phyloP scores from a whole-genome alignment of 2,888 invertebrate genomes.

The Saturnia japonica region DNA sequence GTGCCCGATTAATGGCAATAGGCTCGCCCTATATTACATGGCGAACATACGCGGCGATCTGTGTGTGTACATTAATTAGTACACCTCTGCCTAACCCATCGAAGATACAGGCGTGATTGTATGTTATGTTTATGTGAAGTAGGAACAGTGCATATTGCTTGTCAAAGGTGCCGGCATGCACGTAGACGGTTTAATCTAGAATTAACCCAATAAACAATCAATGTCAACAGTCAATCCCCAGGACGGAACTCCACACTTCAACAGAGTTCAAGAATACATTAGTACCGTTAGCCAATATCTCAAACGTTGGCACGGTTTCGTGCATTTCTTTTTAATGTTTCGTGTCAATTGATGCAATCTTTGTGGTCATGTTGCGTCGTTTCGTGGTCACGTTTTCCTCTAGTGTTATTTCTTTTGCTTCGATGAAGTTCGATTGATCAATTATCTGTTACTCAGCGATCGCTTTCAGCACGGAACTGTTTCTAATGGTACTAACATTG shows the following conservation, averaged over 20 bases:
- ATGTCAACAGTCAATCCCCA: constrained; percentile 13
- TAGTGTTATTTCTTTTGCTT: neutral
- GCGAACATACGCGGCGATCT: no score
- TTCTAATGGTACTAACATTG: neutral
- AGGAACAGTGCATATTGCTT: neutral
- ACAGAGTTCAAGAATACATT: constrained; percentile 10
- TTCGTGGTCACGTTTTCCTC: neutral
- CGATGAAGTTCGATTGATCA: neutral
- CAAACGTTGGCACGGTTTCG: constrained; percentile 7
- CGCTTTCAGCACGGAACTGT: neutral
- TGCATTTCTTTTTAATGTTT: constrained; percentile 4
- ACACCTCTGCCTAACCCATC: no score
- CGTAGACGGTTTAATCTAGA: neutral
- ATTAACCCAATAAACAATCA: constrained; percentile 6
- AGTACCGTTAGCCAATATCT: constrained; percentile 8
- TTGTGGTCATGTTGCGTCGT: neutral
- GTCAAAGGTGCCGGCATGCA: neutral
- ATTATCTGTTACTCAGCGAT: neutral
- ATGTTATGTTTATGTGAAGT: neutral
- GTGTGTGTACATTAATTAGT: no score
- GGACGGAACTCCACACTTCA: constrained; percentile 9
- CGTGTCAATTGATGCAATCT: neutral
- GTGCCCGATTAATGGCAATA: no score
- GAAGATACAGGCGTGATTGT: no score
- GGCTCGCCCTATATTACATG: no score